phyloP scores from a whole-genome alignment of 2,113 vertebrate species.

The Colaptes auratus region DNA sequence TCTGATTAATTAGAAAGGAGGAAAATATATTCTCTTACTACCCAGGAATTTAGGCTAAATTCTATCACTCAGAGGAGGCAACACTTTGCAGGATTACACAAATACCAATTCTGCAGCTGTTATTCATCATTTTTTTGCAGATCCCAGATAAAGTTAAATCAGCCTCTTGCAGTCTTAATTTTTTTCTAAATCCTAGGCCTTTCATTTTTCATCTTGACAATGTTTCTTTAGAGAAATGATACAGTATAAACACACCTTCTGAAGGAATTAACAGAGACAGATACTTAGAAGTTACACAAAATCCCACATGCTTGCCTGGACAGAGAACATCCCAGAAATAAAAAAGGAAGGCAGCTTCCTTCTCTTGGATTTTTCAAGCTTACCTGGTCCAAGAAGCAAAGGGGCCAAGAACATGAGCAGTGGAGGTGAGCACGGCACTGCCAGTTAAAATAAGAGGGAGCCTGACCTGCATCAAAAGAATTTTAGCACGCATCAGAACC shows the following conservation, averaged over 20 bases:
- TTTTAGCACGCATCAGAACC: background rate
- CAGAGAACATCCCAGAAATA: background rate
- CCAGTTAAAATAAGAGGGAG: background rate
- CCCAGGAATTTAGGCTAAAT: background rate
- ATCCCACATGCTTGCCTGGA: background rate
- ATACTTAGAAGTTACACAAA: background rate
- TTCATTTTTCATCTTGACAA: slow-evolving; percentile 55
- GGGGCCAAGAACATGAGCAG: fast-evolving
- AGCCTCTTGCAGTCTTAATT: background rate
- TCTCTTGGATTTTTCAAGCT: background rate
- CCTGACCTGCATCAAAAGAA: background rate
- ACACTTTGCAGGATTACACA: slow-evolving; percentile 8
- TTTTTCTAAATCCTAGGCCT: slow-evolving; percentile 1
- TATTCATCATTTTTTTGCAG: slow-evolving; percentile 50
- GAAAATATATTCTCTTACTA: background rate
- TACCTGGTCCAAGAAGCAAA: background rate
- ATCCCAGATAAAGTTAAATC: slow-evolving; percentile 29
- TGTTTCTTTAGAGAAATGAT: slow-evolving; percentile 53
- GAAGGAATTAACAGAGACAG: slow-evolving; percentile 40
- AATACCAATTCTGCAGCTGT: slow-evolving; percentile 36
- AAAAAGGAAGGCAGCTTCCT: background rate
- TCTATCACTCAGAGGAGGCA: slow-evolving; percentile 7
- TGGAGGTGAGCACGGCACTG: background rate
- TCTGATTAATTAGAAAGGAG: slow-evolving; percentile 17
- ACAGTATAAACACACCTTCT: slow-evolving; percentile 36